Base-by-base conservation (phyloP, 2,113 vertebrate genomes). In the Emydocephalus ijimae region DNA sequence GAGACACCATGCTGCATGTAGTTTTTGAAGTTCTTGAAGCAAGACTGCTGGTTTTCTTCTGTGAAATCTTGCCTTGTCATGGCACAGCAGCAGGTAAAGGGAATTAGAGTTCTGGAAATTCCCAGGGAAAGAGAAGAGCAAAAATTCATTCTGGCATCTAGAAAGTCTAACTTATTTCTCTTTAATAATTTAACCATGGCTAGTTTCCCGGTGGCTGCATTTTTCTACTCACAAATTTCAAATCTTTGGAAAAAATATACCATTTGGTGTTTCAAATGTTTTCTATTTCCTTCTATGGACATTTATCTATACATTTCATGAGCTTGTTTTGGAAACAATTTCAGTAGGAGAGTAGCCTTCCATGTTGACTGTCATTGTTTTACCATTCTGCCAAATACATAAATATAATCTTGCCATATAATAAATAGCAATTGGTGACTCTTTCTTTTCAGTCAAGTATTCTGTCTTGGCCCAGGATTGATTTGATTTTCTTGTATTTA, bases 21-120 rank as follows among this genome's bases (percentile, higher is more conserved):
- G 57, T 10, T 15, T 95, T 91, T 85, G 34, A 93, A 96, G 95
- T 74, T 91, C 2, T 89, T 61, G 24, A 69, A 85, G 93, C 89
- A 94, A 85, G 29, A n/a, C 8, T 54, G 55, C 90, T 92, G 93
- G 91, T 87, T 96, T 95, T 94, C 94, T 93, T 90, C 48, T 52
- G 39, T 23, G 9, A 52, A 94, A 14, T 43, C 93, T 88, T 91
- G 91, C 87, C 94, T 12, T 81, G 34, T 43, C 0, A 26, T 8
- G 92, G 50, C 74, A 50, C 5, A 89, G 87, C 56, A 91, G 48
- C 21, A 95, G 55, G 93, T 85, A 89, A 94, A 92, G 90, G 93
- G 91, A 92, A 96, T 96, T 96, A 96, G 88, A 95, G 94, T 92
- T 94, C 95, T 94, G 94, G 96, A 96, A 96, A 97, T 91, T 96